These are phyloP conservation scores for Agonopterix subpropinquella DNA, from an alignment of 2,888 invertebrate species.

Conservation along the genomic window DNA sequence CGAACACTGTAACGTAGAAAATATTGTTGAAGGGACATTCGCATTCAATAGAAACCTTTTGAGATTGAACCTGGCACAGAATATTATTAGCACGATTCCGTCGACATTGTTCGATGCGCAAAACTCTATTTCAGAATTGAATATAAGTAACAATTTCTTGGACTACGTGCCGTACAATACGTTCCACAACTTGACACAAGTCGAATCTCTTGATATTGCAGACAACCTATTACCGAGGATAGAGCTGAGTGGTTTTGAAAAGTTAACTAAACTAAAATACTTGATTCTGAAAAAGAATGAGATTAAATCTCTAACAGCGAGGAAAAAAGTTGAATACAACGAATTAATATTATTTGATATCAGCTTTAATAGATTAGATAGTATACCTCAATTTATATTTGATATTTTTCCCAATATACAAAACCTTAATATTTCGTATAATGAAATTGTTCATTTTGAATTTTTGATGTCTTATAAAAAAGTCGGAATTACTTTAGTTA, in stretches of 20 bases:
- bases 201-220: slow-evolving; percentile 83
- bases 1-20: slow-evolving; percentile 81
- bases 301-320: slow-evolving; percentile 48
- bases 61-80: slow-evolving; percentile 83
- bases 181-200: slow-evolving; percentile 81
- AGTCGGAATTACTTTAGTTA: slow-evolving; percentile 44
- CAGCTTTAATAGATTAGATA: slow-evolving; percentile 55
- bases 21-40: slow-evolving; percentile 83
- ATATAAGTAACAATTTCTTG: slow-evolving; percentile 83
- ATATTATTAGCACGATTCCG: slow-evolving; percentile 79
- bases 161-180: slow-evolving; percentile 86
- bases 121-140: slow-evolving; percentile 84
- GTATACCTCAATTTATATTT: slow-evolving; percentile 47
- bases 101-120: slow-evolving; percentile 80
- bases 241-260: slow-evolving; percentile 77
- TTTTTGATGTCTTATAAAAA: slow-evolving; percentile 48
- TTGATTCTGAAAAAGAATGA: slow-evolving; percentile 61
- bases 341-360: slow-evolving; percentile 55
- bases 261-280: slow-evolving; percentile 51
- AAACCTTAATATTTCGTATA: slow-evolving; percentile 60
- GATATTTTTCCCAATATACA: slow-evolving; percentile 63
- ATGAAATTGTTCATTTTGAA: slow-evolving; percentile 55
- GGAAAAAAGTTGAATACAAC: slow-evolving; percentile 48
- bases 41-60: slow-evolving; percentile 83
- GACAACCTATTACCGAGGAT: slow-evolving; percentile 81